phyloP scores from a whole-genome alignment of 2,113 vertebrate genomes.

The Manacus vitellinus region DNA sequence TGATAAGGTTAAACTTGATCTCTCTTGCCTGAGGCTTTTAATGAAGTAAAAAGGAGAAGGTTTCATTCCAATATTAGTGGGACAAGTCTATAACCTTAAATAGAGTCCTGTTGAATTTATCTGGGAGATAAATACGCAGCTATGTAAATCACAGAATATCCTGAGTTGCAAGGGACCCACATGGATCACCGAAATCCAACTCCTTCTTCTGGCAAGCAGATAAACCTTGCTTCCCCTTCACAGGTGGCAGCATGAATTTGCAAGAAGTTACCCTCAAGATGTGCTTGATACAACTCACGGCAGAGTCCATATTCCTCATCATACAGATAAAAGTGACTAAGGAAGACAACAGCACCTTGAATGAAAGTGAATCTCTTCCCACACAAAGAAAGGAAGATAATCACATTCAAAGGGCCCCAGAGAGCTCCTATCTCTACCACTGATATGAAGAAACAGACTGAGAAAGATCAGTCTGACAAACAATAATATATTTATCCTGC shows the following conservation, averaged over 20 bases:
- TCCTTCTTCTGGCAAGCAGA: neutral
- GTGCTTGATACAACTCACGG: neutral
- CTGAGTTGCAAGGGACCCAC: neutral
- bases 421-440: neutral
- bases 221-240: neutral
- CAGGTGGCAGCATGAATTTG: neutral
- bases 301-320: neutral
- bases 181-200: neutral
- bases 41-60: neutral
- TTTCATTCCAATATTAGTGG: neutral
- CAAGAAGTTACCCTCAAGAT: neutral
- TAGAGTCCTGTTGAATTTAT: neutral
- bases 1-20: neutral
- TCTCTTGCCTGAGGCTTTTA: slow-evolving; percentile 9
- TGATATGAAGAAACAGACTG: neutral
- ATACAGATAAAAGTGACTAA: neutral
- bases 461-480: slow-evolving; percentile 37
- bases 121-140: neutral
- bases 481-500: neutral
- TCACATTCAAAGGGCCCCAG: neutral
- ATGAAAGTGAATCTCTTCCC: neutral
- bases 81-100: neutral
- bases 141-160: neutral
- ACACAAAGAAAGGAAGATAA: neutral
- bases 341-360: neutral